Conservation (phyloP, 2,113 vertebrate species). For the Poicephalus gulielmi region DNA sequence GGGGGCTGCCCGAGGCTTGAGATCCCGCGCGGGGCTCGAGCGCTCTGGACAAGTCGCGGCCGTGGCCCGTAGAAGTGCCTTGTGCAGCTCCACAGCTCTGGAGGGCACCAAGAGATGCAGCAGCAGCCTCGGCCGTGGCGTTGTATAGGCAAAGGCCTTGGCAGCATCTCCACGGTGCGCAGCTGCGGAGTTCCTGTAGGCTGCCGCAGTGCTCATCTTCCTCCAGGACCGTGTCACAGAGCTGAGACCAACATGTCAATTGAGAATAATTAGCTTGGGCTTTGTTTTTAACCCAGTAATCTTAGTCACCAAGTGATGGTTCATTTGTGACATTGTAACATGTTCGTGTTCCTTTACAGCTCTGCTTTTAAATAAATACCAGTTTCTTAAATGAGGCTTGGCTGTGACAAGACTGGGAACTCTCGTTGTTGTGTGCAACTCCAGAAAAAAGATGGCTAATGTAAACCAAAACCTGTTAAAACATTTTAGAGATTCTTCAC, state of each 20-base stretch:
- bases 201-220: neutral
- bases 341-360: neutral
- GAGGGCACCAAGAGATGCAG: neutral
- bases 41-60: too few relatives aligned
- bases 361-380: neutral
- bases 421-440: neutral
- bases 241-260: neutral
- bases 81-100: too few relatives aligned
- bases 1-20: too few relatives aligned
- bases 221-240: neutral
- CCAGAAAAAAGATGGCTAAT: neutral
- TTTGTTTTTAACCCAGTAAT: neutral
- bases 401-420: neutral
- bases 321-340: fast-evolving
- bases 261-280: neutral
- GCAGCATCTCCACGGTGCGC: fast-evolving
- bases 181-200: neutral
- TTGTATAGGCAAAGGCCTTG: too few relatives aligned
- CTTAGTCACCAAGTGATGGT: neutral
- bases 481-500: neutral
- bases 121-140: neutral
- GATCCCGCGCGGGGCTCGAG: too few relatives aligned
- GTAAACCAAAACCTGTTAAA: neutral
- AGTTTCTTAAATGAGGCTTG: neutral
- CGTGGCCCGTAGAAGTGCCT: too few relatives aligned